These are phyloP conservation scores for Neodiprion virginianus DNA, from an alignment of 1,140 invertebrate species.

Conservation along the genomic window DNA sequence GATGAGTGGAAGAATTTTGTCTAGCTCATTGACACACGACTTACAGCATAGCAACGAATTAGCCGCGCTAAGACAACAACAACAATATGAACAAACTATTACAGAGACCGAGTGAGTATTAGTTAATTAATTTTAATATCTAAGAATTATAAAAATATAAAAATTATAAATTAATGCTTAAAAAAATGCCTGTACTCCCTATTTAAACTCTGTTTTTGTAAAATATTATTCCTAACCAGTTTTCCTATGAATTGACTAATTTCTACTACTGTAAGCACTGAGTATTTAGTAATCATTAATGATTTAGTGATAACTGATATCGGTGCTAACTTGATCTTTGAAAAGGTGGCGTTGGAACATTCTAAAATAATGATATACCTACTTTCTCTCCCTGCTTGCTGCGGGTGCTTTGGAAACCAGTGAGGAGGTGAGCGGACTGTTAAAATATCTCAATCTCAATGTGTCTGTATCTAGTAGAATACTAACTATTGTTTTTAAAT, in stretches of 20 bases:
- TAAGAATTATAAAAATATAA: background rate
- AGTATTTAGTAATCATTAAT: background rate
- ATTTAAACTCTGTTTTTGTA: too few relatives aligned
- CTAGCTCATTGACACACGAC: conserved; percentile 55
- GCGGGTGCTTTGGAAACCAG: conserved; percentile 35
- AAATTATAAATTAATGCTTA: background rate
- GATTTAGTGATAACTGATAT: background rate
- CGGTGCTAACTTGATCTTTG: conserved; percentile 11
- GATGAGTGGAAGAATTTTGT: conserved; percentile 55
- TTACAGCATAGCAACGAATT: conserved; percentile 56
- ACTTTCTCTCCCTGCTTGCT: conserved; percentile 49
- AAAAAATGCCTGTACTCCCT: too few relatives aligned
- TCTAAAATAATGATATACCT: conserved; percentile 47
- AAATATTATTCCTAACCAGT: too few relatives aligned
- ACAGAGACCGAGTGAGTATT: conserved; percentile 64
- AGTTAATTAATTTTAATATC: background rate
- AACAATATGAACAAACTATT: conserved; percentile 57
- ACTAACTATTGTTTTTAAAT: background rate
- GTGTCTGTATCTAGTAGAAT: conserved; percentile 6
- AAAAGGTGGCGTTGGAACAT: conserved; percentile 46
- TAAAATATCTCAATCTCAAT: conserved; percentile 10
- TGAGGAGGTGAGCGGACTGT: conserved; percentile 47
- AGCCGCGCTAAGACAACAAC: conserved; percentile 50
- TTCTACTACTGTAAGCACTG: background rate
- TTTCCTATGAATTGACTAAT: too few relatives aligned